phyloP scores from a whole-genome alignment of 2,888 invertebrate genomes.

The Pollenia angustigena region DNA sequence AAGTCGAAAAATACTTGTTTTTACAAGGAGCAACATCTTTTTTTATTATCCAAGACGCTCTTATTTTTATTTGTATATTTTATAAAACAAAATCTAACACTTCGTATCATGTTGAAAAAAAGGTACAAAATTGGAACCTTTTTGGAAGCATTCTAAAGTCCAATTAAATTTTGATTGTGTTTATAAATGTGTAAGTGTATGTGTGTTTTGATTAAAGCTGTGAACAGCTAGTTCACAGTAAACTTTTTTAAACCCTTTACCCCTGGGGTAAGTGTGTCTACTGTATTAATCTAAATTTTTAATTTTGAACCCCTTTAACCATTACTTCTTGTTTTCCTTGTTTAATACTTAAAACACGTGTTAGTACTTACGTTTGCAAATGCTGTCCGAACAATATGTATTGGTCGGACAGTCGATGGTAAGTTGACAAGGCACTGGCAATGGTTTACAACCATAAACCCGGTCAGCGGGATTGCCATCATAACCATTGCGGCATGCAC shows the following conservation, averaged over 20 bases:
- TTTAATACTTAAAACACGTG: slow-evolving; percentile 42
- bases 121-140: neutral
- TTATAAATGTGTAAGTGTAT: slow-evolving; percentile 22
- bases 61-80: no score
- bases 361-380: slow-evolving; percentile 90
- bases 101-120: no score
- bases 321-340: slow-evolving; percentile 31
- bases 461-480: slow-evolving; percentile 90
- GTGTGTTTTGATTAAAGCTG: slow-evolving; percentile 66
- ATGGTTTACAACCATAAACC: slow-evolving; percentile 89
- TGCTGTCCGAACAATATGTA: slow-evolving; percentile 91
- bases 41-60: no score
- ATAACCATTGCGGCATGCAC: slow-evolving; percentile 91
- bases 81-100: no score
- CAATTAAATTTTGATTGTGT: slow-evolving; percentile 19
- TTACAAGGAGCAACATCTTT: no score
- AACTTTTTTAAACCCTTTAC: slow-evolving; percentile 49
- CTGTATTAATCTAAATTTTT: slow-evolving; percentile 58
- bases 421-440: slow-evolving; percentile 89
- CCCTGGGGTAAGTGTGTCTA: slow-evolving; percentile 68
- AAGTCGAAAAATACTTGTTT: neutral
- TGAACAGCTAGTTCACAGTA: slow-evolving; percentile 48
- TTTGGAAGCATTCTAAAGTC: slow-evolving; percentile 52
- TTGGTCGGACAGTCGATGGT: slow-evolving; percentile 91
- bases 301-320: slow-evolving; percentile 48